Base-by-base conservation (phyloP, 2,113 vertebrate genomes). In the Rhinogobius similis region DNA sequence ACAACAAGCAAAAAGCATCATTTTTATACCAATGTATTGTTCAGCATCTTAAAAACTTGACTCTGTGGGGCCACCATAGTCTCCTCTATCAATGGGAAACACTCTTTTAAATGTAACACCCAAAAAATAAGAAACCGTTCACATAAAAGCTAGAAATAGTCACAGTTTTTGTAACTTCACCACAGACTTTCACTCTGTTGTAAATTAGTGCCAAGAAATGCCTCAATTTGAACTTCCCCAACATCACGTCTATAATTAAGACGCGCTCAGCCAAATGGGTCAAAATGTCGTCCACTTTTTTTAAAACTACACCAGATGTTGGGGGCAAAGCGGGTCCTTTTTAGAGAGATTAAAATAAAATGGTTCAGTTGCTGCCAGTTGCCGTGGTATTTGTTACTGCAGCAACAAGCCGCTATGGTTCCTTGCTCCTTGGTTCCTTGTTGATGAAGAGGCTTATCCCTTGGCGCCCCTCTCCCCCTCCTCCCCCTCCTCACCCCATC, bases 371-470 rank as follows among this genome's bases (percentile, higher is more conserved):
- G 39, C 14, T 72, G 65, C 50, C 73, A 46, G 71, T 69, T 50
- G 48, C 68, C 10, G 24, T 18, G 62, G 68, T 72, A 64, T 89
- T 84, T 82, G 77, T 91, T 86, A 84, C 74, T 71, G 63, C 67
- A 77, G 77, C 79, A 86, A 89, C 85, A 77, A 80, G 70, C 77
- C 78, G 67, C 80, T 36, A 52, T 21, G 32, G 59, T 77, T 79
- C 68, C 32, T 7, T 50, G 46, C 46, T 50, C 46, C 20, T 50
- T 21, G 46, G 46, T 62, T 43, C 70, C 52, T 26, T 26, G 52
- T 55, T 88, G 82, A 89, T 86, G 77, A 68, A 88, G 79, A 83
- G 65, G 64, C 82, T 88, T 73, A 68, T 74, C 78, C 68, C 52
- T 59, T 41, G 53, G 23, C 62, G 13, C 70, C 38, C 78, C 62